Evolutionary conservation across 2,113 vertebrate genomes (phyloP).

Genomic region (Leucopsar rothschildi): DNA sequence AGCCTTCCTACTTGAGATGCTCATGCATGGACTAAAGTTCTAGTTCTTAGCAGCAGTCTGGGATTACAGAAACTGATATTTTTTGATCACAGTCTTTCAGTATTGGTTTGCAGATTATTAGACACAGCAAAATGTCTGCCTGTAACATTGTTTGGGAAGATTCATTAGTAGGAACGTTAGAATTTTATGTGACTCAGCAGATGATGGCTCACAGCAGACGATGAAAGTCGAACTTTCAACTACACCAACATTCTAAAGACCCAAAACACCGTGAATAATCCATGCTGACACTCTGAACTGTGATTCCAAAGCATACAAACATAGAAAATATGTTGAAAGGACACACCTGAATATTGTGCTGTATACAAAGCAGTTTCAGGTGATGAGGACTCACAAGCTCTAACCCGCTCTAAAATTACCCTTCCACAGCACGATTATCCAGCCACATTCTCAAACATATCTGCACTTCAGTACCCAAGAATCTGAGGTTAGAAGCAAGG

Average conservation of each 20-base stretch:
- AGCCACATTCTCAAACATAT: background rate
- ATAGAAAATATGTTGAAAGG: background rate
- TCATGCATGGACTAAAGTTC: rapidly evolving
- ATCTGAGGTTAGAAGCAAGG: background rate
- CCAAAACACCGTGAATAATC: background rate
- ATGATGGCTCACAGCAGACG: background rate
- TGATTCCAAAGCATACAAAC: background rate
- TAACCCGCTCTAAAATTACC: background rate
- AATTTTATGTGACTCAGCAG: background rate
- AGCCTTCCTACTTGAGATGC: background rate
- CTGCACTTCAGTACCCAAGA: background rate
- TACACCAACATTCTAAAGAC: background rate
- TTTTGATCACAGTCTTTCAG: background rate
- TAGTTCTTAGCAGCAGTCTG: background rate
- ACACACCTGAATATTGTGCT: background rate
- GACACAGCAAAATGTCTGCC: background rate
- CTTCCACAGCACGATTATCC: background rate
- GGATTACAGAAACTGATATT: background rate
- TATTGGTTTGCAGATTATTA: background rate
- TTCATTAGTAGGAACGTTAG: background rate
- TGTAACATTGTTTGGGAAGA: background rate
- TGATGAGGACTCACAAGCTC: background rate
- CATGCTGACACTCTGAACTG: background rate
- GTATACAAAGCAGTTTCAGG: background rate
- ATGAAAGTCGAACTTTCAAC: background rate